Percentiles rank a stretch among this genome's conserved stretches.
Conservation (phyloP, 2,113 vertebrate genomes). For the Dunckerocampus dactyliophorus region DNA sequence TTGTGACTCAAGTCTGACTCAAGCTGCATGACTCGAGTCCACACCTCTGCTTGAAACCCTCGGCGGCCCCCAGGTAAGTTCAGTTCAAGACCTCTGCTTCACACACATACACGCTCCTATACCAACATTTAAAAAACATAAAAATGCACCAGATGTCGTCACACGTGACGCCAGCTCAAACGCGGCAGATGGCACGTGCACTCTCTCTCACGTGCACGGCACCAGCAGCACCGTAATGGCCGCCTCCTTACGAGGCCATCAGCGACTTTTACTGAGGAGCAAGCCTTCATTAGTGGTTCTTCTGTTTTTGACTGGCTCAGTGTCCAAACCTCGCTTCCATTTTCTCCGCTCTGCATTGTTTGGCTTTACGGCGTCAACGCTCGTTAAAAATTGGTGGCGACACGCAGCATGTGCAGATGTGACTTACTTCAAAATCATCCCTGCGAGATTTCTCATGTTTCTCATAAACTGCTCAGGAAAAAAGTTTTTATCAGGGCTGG, state of each 20-base stretch:
- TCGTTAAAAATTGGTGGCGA: conserved; percentile 20
- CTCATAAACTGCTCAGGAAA: neutral
- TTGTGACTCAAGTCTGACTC: too few relatives aligned
- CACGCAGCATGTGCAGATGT: neutral
- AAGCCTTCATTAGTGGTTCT: neutral
- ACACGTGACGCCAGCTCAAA: too few relatives aligned
- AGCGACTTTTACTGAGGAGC: neutral
- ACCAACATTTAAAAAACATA: too few relatives aligned
- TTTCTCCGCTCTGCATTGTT: conserved; percentile 1
- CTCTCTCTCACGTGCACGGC: too few relatives aligned
- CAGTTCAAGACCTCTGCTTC: too few relatives aligned
- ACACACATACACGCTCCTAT: too few relatives aligned
- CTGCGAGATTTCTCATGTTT: neutral
- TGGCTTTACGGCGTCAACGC: conserved; percentile 11
- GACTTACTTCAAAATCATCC: neutral
- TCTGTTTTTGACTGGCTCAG: neutral
- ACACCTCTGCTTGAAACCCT: too few relatives aligned
- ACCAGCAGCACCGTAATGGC: neutral
- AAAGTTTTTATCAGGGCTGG: neutral
- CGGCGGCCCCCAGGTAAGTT: too few relatives aligned
- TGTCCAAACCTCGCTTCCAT: neutral
- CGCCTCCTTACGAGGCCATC: neutral
- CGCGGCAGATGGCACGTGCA: too few relatives aligned
- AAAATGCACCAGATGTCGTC: too few relatives aligned
- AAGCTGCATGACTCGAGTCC: too few relatives aligned